Conservation (phyloP, 2,797 vertebrate genomes). For the Spea hammondii region DNA sequence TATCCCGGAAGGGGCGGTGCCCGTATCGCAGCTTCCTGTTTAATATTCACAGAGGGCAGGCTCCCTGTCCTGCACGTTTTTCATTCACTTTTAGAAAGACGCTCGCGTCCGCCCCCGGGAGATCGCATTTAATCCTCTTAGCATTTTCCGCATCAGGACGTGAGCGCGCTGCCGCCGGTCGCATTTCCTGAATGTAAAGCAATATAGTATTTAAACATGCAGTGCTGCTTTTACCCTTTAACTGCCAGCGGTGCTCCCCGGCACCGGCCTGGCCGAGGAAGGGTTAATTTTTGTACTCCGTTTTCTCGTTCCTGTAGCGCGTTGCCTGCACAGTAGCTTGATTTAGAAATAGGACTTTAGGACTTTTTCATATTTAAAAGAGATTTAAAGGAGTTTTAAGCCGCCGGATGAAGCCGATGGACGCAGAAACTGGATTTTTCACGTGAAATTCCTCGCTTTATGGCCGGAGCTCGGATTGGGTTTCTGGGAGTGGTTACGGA, state of each 20-base stretch:
- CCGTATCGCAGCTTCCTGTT: background rate
- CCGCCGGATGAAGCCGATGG: background rate
- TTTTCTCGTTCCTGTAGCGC: slow-evolving; percentile 31
- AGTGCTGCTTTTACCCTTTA: slow-evolving; percentile 13
- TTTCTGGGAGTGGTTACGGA: slow-evolving; percentile 2
- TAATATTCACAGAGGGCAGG: background rate
- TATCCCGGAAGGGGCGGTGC: too few species aligned
- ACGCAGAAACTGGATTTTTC: background rate
- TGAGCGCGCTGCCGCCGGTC: background rate
- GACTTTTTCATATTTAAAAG: slow-evolving; percentile 17
- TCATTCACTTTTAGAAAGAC: background rate
- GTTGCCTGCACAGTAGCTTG: slow-evolving; percentile 42
- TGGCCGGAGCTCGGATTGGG: background rate
- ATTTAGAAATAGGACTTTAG: slow-evolving; percentile 14
- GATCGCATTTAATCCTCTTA: background rate
- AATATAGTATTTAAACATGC: background rate
- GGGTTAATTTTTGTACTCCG: background rate
- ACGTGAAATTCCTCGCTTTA: background rate
- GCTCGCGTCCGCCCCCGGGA: background rate
- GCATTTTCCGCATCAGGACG: background rate
- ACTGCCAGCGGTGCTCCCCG: background rate
- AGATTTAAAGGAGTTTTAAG: slow-evolving; percentile 7
- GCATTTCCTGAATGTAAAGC: background rate
- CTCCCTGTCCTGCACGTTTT: background rate
- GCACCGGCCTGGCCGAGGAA: background rate